Evolutionary conservation across 2,113 vertebrate species (phyloP), one percentile per base, ranked within the genome.

Genomic region (Scophthalmus maximus): DNA sequence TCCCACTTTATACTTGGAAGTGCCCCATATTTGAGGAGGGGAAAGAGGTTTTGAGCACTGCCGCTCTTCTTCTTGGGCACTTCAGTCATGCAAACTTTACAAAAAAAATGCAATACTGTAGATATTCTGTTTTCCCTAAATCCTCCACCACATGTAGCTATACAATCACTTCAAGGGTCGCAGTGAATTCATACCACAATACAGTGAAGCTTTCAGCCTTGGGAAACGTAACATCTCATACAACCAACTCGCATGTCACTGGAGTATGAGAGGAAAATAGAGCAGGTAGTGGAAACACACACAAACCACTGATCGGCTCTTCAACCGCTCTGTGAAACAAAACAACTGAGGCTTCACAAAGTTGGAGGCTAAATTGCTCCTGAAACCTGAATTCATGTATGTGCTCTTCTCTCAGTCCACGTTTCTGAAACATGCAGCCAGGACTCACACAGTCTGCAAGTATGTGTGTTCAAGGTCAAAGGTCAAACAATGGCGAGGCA

Each of bases 381-480:
- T 40, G 38, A 40, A 34, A 40, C 5, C 36, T 40, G 36, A 15
- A 46, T 46, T 46, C 42, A 46, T 20, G 18, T n/a, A 11, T n/a
- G n/a, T 44, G 42, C n/a, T 44, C 42, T 3, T 44, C 5, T 46
- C 42, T 46, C 14, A 2, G 7, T 46, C 7, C 18, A 12, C 8
- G 18, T 44, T n/a, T n/a, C 42, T 44, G 18, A 6, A 46, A n/a
- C 42, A 40, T 15, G 42, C 42, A 46, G 42, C 18, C 42, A 15
- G 42, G 7, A 57, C 4, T 38, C 22, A 7, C 20, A 18, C 10
- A 55, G 26, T 23, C 20, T 5, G n/a, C 23, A n/a, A 20, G 18
- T 49, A 4, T 49, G 32, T 64, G 25, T 34, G 20, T 27, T 29
- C 2, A 59, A 58, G 65, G 71, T 85, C 55, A 64, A 70, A 85